Conservation (phyloP, 2,113 vertebrate genomes). For the Psephotus haematonotus region DNA sequence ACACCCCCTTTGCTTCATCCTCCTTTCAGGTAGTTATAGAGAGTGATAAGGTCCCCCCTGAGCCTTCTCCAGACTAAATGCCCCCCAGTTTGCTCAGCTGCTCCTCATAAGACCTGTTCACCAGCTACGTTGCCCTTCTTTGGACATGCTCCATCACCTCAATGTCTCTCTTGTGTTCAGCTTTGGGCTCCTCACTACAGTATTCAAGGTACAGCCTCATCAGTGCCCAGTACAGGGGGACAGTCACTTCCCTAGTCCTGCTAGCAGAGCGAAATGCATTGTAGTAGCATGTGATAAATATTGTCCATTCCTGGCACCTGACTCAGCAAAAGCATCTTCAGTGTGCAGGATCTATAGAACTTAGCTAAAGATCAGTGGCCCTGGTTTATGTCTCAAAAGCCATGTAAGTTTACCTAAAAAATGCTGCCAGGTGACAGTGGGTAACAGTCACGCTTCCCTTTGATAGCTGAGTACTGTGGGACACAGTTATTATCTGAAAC, state of each 20-base stretch:
- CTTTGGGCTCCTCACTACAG: background rate
- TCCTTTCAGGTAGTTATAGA: background rate
- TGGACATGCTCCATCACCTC: background rate
- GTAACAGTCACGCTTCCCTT: background rate
- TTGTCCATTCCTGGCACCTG: background rate
- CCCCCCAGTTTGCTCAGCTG: background rate
- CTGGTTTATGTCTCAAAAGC: background rate
- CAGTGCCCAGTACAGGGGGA: background rate
- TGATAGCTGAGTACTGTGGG: background rate
- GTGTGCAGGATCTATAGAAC: background rate
- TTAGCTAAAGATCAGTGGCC: background rate
- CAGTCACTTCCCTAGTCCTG: background rate
- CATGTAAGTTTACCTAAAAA: background rate
- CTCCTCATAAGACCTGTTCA: background rate
- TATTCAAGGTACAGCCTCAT: background rate
- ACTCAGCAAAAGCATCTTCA: background rate
- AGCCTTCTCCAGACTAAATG: background rate
- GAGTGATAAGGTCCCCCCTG: background rate
- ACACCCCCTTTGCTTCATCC: background rate
- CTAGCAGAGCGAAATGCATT: background rate
- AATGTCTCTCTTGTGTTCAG: background rate
- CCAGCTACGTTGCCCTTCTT: background rate
- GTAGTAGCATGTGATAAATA: background rate
- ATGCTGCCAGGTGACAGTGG: background rate
- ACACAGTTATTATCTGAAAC: background rate